Conservation (phyloP, 2,113 vertebrate species). For the Colistium nudipinnis region DNA sequence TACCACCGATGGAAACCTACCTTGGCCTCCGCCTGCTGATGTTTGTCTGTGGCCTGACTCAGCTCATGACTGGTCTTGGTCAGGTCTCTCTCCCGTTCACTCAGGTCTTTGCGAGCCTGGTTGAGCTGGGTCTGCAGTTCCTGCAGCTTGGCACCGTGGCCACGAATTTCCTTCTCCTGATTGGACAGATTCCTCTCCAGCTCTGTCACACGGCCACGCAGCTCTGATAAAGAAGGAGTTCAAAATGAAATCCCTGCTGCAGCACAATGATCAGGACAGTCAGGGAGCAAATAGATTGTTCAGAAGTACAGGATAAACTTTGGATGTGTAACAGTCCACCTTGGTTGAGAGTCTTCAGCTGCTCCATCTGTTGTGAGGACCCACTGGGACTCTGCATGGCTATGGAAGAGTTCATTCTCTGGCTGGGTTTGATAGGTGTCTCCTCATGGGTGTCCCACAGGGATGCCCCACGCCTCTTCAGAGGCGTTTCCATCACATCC, state of each 20-base stretch:
- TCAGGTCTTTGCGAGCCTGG: conserved; percentile 83
- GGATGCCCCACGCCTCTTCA: conserved; percentile 78
- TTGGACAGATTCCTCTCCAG: conserved; percentile 84
- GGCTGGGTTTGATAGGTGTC: conserved; percentile 77
- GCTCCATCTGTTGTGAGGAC: conserved; percentile 77
- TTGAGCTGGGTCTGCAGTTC: conserved; percentile 86
- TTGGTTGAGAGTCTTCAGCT: conserved; percentile 87
- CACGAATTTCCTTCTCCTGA: conserved; percentile 86
- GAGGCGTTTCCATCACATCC: conserved; percentile 80
- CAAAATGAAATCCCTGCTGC: background rate
- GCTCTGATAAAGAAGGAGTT: conserved; percentile 76
- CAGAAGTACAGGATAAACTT: background rate
- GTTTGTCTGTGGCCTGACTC: conserved; percentile 76
- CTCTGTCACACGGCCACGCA: conserved; percentile 83
- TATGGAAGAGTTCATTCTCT: conserved; percentile 61
- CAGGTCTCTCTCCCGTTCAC: conserved; percentile 85
- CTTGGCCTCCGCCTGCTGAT: conserved; percentile 83
- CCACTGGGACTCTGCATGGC: conserved; percentile 68
- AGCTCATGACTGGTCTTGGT: conserved; percentile 85
- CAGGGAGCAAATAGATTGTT: background rate
- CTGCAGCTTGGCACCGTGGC: conserved; percentile 80
- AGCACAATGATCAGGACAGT: background rate
- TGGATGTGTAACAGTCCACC: conserved; percentile 73
- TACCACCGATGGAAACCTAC: conserved; percentile 65
- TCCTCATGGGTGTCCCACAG: conserved; percentile 80